Evolutionary conservation across 2,113 vertebrate genomes (phyloP), one percentile per base, ranked within the genome.

Genomic region (Notothenia coriiceps): DNA sequence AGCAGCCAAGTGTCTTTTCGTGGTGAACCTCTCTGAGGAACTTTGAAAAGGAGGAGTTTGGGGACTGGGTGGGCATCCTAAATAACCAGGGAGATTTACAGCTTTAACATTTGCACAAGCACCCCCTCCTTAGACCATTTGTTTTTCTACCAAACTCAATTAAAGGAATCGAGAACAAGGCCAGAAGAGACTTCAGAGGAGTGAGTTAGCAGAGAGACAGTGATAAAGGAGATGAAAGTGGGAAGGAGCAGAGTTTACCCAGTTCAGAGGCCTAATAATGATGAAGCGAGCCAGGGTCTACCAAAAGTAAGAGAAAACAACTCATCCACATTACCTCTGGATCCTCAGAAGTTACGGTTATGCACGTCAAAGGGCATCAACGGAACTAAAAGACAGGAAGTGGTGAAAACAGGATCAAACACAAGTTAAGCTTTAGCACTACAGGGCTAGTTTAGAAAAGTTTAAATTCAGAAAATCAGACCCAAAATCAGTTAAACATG

Each of bases 101-200:
- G 80, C 51, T 63, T 50, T 69, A 71, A 76, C 77, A 67, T 77
- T 75, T 74, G 61, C n/a, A 33, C 55, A 56, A 59, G 74, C 20
- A 18, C 66, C 70, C 73, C 61, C 55, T 80, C 35, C 51, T 67
- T 14, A 12, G 47, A 75, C 14, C 43, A 63, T 90, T 91, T 93
- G 87, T 93, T 94, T 92, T 91, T 87, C 74, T 67, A 79, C 77
- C 76, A 89, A 93, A 92, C 80, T 90, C 64, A 89, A 91, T 92
- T 87, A 90, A 86, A 73, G 51, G 78, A 89, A 81, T 86, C 79
- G 86, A 90, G 86, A 91, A 88, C 77, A 82, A 70, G 66, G 77
- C 66, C 71, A 80, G 75, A 56, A 66, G 82, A 68, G 84, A 85
- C 78, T 87, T 89, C 71, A 88, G 79, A 88, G 79, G 74, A 72